Conservation (phyloP, 2,888 invertebrate species). For the Conchocele bisecta region DNA sequence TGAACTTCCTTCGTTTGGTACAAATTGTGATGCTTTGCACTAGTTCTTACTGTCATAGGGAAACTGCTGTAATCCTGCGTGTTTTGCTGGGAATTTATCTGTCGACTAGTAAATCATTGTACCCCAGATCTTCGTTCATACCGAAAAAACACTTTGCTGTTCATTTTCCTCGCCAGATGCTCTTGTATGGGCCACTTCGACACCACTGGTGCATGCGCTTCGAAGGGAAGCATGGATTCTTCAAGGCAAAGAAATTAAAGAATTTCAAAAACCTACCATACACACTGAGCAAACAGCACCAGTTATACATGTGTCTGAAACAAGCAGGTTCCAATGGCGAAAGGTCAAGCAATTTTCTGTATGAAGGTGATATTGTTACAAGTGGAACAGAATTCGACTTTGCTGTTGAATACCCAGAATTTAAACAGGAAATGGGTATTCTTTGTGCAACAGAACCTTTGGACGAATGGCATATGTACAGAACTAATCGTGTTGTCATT, state of each 20-base stretch:
- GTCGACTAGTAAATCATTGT: constrained; percentile 5
- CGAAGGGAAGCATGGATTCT: constrained; percentile 25
- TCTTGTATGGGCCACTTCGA: constrained; percentile 22
- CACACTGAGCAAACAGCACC: constrained; percentile 16
- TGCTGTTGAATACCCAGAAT: not conserved
- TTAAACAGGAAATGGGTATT: not conserved
- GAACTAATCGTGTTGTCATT: constrained; percentile 6
- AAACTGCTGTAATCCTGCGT: constrained; percentile 9
- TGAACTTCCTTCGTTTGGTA: constrained; percentile 12
- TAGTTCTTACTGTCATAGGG: constrained; percentile 21
- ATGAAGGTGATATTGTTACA: constrained; percentile 16
- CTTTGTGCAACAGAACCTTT: not conserved
- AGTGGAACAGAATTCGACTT: constrained; percentile 2
- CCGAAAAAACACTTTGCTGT: constrained; percentile 23
- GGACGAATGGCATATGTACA: constrained; percentile 6
- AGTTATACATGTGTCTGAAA: constrained; percentile 25
- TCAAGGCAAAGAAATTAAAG: constrained; percentile 10
- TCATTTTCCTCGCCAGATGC: constrained; percentile 25
- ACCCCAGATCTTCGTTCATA: constrained; percentile 16
- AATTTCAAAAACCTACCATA: constrained; percentile 16
- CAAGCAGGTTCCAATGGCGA: not conserved
- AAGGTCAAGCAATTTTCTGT: constrained; percentile 11
- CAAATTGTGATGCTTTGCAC: constrained; percentile 19
- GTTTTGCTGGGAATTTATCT: constrained; percentile 18
- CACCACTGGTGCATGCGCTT: constrained; percentile 20